Base-by-base conservation (phyloP, 2,113 vertebrate genomes). In the Archocentrus centrarchus region DNA sequence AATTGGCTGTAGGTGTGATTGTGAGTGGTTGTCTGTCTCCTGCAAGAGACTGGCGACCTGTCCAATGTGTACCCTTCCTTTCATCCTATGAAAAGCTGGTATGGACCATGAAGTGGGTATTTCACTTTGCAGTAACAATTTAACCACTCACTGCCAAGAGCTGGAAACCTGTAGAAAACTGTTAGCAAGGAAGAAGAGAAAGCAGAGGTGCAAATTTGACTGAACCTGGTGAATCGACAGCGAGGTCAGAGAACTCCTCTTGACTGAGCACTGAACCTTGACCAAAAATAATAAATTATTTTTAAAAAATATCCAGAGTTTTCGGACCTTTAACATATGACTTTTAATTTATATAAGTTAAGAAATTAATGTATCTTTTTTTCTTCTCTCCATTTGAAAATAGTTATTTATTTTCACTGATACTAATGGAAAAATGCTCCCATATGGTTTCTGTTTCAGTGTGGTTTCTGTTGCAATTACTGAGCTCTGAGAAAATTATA, bases 371-470 rank as follows among this genome's bases (percentile, higher is more conserved):
- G 4, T 30, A 27, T 44, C 3, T 32, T 24, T 50, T 6, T 53
- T 32, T 27, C 1, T 47, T 73, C 30, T 14, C 53, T 86, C 57
- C 7, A 22, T 58, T 73, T 35, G 7, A 44, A 18, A 76, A 59
- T 17, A 55, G 30, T 22, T 83, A 53, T 68, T 83, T 61, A 82
- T 86, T 20, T 27, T 70, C 68, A 75, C 64, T 55, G 79, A 78
- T 39, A 32, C 22, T 70, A 32, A 84, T 66, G 77, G 77, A 80
- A 85, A 75, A 85, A 57, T 61, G 2, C 7, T 1, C 8, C 84
- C 79, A 87, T 73, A 32, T 91, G 86, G 86, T 91, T 91, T 88
- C 41, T 57, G 61, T 93, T 88, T 78, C 30, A 75, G 61, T 44
- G 59, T 53, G 86, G 80, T 85, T 91, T 86, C 60, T 78, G 78